Percentiles rank a stretch among this genome's conserved stretches.
Conservation (phyloP, 2,113 vertebrate genomes). For the Mus musculus region DNA sequence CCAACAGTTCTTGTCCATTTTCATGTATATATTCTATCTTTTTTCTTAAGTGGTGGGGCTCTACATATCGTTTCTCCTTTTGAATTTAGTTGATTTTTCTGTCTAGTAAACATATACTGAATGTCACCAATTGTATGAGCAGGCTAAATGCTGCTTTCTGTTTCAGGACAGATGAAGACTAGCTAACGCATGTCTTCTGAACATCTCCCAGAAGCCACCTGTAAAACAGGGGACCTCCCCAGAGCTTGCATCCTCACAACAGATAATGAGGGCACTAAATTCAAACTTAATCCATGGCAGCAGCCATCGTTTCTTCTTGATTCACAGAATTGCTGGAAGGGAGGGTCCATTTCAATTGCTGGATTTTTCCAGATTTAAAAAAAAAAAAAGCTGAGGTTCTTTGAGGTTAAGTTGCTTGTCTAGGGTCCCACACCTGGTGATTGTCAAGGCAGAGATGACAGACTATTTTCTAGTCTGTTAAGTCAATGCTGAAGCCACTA, state of each 20-base stretch:
- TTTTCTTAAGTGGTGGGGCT: not conserved
- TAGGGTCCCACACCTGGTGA: not conserved
- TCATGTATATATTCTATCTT: not conserved
- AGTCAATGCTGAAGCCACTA: not conserved
- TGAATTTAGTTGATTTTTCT: not conserved
- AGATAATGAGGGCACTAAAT: slow-evolving; percentile 23
- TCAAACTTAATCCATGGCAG: slow-evolving; percentile 39
- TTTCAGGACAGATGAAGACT: slow-evolving; percentile 16
- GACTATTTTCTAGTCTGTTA: not conserved
- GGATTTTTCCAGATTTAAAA: slow-evolving; percentile 20
- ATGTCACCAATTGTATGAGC: not conserved
- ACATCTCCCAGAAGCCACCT: not conserved
- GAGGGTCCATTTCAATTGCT: slow-evolving; percentile 14
- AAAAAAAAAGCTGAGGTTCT: slow-evolving; percentile 48
- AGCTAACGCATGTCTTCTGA: slow-evolving; percentile 37
- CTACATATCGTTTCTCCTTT: not conserved
- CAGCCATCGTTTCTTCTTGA: slow-evolving; percentile 48
- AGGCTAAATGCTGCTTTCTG: not conserved
- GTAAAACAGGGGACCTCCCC: not conserved
- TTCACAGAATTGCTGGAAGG: slow-evolving; percentile 29
- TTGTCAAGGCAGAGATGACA: not conserved
- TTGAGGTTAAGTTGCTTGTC: slow-evolving; percentile 18
- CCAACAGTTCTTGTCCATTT: not conserved
- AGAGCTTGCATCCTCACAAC: slow-evolving; percentile 31
- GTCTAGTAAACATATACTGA: slow-evolving; percentile 6